These are phyloP conservation scores for Brachyptera putata DNA, from an alignment of 2,888 invertebrate species.

Conservation along the genomic window DNA sequence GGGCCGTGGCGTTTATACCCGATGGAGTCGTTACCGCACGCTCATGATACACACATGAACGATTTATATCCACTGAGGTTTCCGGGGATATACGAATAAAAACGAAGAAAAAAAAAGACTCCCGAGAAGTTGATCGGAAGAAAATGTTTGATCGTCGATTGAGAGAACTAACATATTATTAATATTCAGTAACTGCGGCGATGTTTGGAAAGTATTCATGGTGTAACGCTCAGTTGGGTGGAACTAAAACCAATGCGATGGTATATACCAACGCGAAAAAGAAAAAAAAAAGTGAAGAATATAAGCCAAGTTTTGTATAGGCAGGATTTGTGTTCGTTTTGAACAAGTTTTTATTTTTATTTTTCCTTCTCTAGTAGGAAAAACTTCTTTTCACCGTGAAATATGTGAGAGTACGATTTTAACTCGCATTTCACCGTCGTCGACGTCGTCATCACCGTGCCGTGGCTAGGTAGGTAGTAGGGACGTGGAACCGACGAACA, in stretches of 20 bases:
- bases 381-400: constrained; percentile 14
- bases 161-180: constrained; percentile 7
- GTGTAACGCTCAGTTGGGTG: background rate
- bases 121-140: background rate
- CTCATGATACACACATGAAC: background rate
- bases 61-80: background rate
- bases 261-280: background rate
- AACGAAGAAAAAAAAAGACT: no score
- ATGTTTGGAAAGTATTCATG: background rate
- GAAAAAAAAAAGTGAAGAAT: background rate
- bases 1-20: background rate
- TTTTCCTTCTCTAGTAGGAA: background rate
- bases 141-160: constrained; percentile 5
- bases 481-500: background rate
- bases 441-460: background rate
- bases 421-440: constrained; percentile 12
- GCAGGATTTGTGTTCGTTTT: constrained; percentile 14
- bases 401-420: constrained; percentile 19
- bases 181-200: background rate
- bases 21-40: background rate
- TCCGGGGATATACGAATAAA: background rate
- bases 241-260: background rate
- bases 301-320: constrained; percentile 13
- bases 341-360: constrained; percentile 9
- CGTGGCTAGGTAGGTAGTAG: background rate